phyloP scores from a whole-genome alignment of 2,113 vertebrate species.

The Dicaeum eximium region DNA sequence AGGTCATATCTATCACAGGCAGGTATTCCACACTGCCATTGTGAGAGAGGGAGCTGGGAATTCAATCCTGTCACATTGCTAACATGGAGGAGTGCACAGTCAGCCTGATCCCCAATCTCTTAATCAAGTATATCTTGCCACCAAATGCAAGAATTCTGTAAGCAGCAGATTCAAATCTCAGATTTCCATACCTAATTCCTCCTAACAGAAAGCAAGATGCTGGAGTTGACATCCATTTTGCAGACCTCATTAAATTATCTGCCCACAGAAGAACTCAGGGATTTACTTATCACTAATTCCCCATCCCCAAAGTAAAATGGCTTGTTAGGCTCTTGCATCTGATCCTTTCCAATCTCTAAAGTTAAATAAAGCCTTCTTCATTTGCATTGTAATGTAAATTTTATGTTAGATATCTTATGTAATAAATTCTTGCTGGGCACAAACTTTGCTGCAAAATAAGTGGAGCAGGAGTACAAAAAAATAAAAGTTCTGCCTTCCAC shows the following conservation, averaged over 20 bases:
- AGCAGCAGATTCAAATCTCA: background rate
- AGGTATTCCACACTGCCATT: background rate
- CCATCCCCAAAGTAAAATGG: background rate
- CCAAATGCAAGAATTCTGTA: background rate
- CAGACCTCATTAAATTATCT: constrained; percentile 16
- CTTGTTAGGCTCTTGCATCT: background rate
- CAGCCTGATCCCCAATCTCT: background rate
- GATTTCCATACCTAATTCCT: background rate
- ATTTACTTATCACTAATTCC: background rate
- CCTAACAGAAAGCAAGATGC: background rate
- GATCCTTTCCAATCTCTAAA: background rate
- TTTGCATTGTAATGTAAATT: constrained; percentile 13
- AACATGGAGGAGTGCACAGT: background rate
- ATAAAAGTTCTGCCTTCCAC: background rate
- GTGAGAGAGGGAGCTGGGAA: background rate
- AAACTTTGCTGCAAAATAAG: background rate
- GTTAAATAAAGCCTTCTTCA: background rate
- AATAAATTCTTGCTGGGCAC: background rate
- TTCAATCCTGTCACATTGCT: background rate
- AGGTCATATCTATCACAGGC: background rate
- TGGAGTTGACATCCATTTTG: background rate
- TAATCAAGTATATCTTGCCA: background rate
- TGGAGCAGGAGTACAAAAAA: background rate
- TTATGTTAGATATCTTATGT: background rate
- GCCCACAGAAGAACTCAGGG: background rate